phyloP scores from a whole-genome alignment of 2,888 invertebrate species.

The Cephus rjabovi region DNA sequence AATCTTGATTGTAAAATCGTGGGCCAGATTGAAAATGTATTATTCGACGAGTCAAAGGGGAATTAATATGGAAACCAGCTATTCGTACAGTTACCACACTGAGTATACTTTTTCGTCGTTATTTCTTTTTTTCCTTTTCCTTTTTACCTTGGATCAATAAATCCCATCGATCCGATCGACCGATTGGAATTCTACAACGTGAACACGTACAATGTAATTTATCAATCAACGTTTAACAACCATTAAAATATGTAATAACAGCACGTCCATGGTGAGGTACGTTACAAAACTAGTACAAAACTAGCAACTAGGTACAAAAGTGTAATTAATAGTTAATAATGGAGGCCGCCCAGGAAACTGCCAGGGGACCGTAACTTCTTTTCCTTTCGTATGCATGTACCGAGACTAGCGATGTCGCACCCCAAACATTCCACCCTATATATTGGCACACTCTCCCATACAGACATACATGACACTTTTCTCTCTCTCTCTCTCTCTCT shows the following conservation, averaged over 20 bases:
- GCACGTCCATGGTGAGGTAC: conserved; percentile 63
- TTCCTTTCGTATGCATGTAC: conserved; percentile 20
- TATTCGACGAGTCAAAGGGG: neutral
- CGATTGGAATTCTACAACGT: conserved; percentile 32
- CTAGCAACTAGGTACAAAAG: conserved; percentile 72
- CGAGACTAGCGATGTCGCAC: conserved; percentile 24
- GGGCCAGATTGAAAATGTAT: neutral
- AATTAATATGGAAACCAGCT: conserved; percentile 21
- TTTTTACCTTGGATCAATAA: neutral
- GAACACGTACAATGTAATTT: conserved; percentile 35
- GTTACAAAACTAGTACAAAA: conserved; percentile 73
- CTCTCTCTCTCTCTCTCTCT: conserved; percentile 19
- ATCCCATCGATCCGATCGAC: conserved; percentile 13
- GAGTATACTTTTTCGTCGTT: conserved; percentile 36
- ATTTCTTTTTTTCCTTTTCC: conserved; percentile 1
- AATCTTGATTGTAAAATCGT: neutral
- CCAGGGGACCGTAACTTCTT: conserved; percentile 48
- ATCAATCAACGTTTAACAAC: conserved; percentile 54
- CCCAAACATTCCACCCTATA: conserved; percentile 15
- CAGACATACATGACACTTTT: conserved; percentile 4
- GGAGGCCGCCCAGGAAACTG: conserved; percentile 57
- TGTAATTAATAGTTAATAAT: conserved; percentile 60
- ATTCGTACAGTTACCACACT: conserved; percentile 44
- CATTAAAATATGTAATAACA: conserved; percentile 62
- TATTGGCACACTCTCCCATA: neutral